A percentile compares a stretch with the other conserved stretches of the same genome.
These are phyloP conservation scores for Creontiades dilutus DNA, from an alignment of 2,888 invertebrate genomes.

Conservation along the genomic window DNA sequence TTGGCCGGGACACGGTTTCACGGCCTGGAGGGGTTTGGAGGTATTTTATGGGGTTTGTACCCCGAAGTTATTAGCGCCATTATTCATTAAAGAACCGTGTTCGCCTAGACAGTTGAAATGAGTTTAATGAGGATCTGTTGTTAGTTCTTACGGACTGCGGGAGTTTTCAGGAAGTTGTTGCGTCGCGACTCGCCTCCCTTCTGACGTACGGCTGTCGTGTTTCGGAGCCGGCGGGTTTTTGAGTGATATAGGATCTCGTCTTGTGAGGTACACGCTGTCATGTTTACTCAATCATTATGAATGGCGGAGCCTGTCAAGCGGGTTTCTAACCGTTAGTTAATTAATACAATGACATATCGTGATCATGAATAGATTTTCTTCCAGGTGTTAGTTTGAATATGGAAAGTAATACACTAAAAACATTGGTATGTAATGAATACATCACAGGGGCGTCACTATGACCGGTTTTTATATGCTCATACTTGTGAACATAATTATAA, in stretches of 20 bases:
- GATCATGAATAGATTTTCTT: no score
- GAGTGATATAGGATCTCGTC: neutral
- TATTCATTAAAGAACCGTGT: neutral
- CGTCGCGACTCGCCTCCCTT: constrained; percentile 21
- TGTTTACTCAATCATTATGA: neutral
- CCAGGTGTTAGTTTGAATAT: no score
- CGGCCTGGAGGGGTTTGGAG: neutral
- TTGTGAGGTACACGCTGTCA: neutral
- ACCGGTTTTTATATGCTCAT: no score
- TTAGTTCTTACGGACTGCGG: neutral
- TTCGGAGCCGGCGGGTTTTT: neutral
- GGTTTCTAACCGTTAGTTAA: neutral
- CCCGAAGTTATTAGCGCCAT: neutral
- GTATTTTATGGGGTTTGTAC: constrained; percentile 14
- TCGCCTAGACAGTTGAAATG: neutral
- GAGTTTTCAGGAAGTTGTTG: constrained; percentile 21
- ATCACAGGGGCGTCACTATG: no score
- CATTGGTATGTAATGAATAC: no score
- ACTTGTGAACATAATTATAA: no score
- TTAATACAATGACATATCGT: no score
- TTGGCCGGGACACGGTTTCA: neutral
- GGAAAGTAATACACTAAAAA: no score
- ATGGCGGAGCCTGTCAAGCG: neutral
- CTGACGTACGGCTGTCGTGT: constrained; percentile 9
- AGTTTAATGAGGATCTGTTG: constrained; percentile 22